phyloP scores from a whole-genome alignment of 1,140 invertebrate genomes.

The Periplaneta americana region DNA sequence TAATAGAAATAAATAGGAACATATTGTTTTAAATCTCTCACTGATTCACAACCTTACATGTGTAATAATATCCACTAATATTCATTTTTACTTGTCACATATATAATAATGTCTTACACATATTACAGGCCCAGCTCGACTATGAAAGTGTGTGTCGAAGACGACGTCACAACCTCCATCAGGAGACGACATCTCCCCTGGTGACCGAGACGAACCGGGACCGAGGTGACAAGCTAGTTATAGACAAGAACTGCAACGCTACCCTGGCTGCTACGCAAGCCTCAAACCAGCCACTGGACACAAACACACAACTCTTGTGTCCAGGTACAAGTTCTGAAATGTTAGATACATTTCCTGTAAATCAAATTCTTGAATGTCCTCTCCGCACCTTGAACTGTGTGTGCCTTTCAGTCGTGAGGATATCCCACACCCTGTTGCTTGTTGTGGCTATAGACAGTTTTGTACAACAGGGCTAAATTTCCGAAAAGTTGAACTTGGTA shows the following conservation, averaged over 20 bases:
- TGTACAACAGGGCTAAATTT: neutral
- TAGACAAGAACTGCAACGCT: slow-evolving; percentile 70
- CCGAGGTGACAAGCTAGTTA: slow-evolving; percentile 34
- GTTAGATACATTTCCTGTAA: neutral
- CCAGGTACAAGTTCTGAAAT: neutral
- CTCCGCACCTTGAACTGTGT: neutral
- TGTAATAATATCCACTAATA: too few species aligned
- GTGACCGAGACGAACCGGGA: slow-evolving; percentile 22
- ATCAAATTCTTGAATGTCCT: neutral
- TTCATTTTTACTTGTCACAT: neutral
- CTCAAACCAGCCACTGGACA: slow-evolving; percentile 19
- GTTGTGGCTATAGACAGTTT: neutral
- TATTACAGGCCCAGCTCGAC: slow-evolving; percentile 38
- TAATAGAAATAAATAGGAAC: too few species aligned
- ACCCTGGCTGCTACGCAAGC: slow-evolving; percentile 36
- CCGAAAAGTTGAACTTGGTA: neutral
- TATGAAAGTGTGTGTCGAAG: slow-evolving; percentile 37
- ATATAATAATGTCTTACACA: too few species aligned
- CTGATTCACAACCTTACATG: too few species aligned
- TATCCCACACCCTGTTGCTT: neutral
- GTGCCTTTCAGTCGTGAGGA: neutral
- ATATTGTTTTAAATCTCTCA: too few species aligned
- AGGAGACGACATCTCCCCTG: slow-evolving; percentile 33
- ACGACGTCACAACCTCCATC: slow-evolving; percentile 31
- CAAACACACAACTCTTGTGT: neutral